Conservation (phyloP, 1,140 invertebrate genomes). For the Euschistus heros region DNA sequence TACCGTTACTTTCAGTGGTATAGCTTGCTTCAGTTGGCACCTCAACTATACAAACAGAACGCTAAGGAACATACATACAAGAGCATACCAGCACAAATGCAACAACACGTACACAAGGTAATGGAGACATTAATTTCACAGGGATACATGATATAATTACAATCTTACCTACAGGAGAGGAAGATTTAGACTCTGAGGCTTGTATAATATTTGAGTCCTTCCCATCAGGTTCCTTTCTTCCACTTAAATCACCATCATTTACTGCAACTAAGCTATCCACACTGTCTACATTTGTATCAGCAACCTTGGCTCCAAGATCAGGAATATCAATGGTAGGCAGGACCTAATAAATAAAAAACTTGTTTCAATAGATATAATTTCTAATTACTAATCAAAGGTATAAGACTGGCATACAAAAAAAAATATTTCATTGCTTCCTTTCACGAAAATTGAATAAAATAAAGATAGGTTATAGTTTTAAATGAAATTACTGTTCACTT, state of each 20-base stretch:
- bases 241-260: background rate
- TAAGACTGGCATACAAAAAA: no score
- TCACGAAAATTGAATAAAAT: no score
- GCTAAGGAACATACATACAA: no score
- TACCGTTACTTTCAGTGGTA: constrained; percentile 62
- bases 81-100: no score
- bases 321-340: background rate
- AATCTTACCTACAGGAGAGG: constrained; percentile 15
- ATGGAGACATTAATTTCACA: background rate
- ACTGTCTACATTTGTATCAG: background rate
- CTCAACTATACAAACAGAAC: constrained; percentile 25
- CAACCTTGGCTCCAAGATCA: background rate
- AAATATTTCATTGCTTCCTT: no score
- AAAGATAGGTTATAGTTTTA: no score
- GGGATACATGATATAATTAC: background rate
- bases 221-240: constrained; percentile 59
- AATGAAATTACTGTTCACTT: no score
- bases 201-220: constrained; percentile 43
- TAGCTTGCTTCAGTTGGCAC: constrained; percentile 36
- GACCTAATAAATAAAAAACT: background rate
- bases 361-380: background rate
- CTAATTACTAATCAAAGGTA: no score
- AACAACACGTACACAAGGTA: background rate
- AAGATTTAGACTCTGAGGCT: background rate
- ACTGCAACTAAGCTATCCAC: background rate